phyloP scores from a whole-genome alignment of 2,797 vertebrate species.

The Morus bassanus region DNA sequence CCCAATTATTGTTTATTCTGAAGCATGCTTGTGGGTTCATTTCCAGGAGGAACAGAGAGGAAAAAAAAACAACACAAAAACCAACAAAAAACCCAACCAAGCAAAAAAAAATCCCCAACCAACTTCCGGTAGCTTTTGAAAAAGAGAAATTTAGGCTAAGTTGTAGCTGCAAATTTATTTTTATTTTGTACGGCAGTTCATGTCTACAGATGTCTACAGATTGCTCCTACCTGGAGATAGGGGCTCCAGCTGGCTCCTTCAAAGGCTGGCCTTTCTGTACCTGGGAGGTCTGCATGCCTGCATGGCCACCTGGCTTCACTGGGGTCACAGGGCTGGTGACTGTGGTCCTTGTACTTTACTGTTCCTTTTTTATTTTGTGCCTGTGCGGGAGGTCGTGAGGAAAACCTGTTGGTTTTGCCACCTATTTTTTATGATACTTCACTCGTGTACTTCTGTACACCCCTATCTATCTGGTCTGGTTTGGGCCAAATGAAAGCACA shows the following conservation, averaged over 20 bases:
- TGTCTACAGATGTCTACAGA: background rate
- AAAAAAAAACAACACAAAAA: background rate
- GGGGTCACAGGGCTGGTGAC: accelerated
- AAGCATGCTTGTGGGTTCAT: background rate
- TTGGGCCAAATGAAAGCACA: background rate
- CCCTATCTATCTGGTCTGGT: background rate
- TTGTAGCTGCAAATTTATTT: background rate
- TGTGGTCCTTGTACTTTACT: background rate
- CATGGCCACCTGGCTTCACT: background rate
- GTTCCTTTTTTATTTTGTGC: background rate
- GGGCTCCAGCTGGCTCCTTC: background rate
- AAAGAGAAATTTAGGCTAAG: background rate
- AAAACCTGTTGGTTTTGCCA: background rate
- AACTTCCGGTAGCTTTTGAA: background rate
- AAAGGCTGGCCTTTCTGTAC: background rate
- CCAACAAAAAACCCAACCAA: no score
- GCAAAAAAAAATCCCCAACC: background rate
- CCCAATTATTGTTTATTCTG: background rate
- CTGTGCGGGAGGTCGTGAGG: background rate
- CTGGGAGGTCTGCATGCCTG: background rate
- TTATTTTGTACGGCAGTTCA: background rate
- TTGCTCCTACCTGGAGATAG: background rate
- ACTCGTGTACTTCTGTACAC: background rate
- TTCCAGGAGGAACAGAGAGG: background rate
- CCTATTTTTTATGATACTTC: background rate